A percentile compares a stretch with the other conserved stretches of the same genome.
These are phyloP conservation scores for Metridium senile DNA, from an alignment of 92 coral and sea anemone species.

Conservation along the genomic window DNA sequence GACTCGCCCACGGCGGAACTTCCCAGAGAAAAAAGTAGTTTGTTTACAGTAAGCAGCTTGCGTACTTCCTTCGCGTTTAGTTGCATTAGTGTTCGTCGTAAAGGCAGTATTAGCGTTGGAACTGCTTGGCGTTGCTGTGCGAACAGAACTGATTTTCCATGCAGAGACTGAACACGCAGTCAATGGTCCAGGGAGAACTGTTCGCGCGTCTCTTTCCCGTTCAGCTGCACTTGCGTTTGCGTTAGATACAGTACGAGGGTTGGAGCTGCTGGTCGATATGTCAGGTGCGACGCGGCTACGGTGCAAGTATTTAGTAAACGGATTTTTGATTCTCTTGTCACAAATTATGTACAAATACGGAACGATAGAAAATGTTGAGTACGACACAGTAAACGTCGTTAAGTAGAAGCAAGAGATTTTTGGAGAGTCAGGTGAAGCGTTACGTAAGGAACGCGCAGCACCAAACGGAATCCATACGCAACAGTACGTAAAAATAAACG, in stretches of 20 bases:
- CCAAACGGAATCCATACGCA: constrained; percentile 52
- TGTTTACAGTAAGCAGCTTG: too few species aligned
- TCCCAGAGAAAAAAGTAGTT: too few species aligned
- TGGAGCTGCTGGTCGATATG: background rate
- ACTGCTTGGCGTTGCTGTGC: too few species aligned
- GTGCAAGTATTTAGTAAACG: background rate
- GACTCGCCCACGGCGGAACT: too few species aligned
- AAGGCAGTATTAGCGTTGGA: too few species aligned
- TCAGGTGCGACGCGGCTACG: background rate
- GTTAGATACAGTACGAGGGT: background rate
- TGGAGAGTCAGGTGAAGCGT: constrained; percentile 16
- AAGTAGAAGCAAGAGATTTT: constrained; percentile 20
- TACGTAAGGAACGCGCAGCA: constrained; percentile 19
- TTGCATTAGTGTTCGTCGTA: too few species aligned
- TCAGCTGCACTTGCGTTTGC: background rate
- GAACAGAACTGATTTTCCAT: too few species aligned
- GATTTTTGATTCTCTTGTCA: constrained; percentile 4
- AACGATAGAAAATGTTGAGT: background rate
- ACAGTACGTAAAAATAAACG: constrained; percentile 12
- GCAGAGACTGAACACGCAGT: too few species aligned
- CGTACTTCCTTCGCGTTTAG: too few species aligned
- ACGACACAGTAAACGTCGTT: constrained; percentile 18
- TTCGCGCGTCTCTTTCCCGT: background rate
- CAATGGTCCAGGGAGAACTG: too few species aligned
- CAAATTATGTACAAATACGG: background rate